Conservation (phyloP, 1,140 invertebrate species). For the Caerostris extrusa region DNA sequence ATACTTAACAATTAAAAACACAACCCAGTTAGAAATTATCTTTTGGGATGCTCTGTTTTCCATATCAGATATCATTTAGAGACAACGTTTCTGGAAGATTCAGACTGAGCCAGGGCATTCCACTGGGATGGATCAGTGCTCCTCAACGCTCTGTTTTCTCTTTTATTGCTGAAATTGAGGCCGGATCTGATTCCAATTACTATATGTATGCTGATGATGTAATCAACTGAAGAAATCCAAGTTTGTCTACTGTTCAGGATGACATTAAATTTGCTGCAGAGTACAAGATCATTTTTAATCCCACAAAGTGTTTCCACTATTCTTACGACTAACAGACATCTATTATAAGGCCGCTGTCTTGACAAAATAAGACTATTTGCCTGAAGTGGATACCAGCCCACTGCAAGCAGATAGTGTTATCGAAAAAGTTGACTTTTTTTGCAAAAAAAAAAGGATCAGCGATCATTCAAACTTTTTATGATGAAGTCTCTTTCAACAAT, state of each 20-base stretch:
- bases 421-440: too few relatives aligned
- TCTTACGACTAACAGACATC: slow-evolving; percentile 57
- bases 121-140: slow-evolving; percentile 39
- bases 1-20: too few relatives aligned
- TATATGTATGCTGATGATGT: slow-evolving; percentile 25
- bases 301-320: not conserved
- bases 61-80: not conserved
- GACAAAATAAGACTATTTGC: too few relatives aligned
- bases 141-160: not conserved
- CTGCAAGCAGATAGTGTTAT: too few relatives aligned
- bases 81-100: not conserved
- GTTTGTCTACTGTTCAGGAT: not conserved
- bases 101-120: not conserved
- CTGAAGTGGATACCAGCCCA: too few relatives aligned
- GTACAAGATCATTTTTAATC: not conserved
- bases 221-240: not conserved
- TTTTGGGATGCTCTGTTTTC: too few relatives aligned
- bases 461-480: too few relatives aligned
- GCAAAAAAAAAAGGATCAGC: too few relatives aligned
- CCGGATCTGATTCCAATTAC: not conserved
- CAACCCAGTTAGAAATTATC: too few relatives aligned
- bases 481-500: too few relatives aligned
- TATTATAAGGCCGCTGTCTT: not conserved
- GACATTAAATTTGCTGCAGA: slow-evolving; percentile 19
- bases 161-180: slow-evolving; percentile 15